These are phyloP conservation scores for Crenuchus spilurus DNA, from an alignment of 2,797 vertebrate species.

Conservation along the genomic window DNA sequence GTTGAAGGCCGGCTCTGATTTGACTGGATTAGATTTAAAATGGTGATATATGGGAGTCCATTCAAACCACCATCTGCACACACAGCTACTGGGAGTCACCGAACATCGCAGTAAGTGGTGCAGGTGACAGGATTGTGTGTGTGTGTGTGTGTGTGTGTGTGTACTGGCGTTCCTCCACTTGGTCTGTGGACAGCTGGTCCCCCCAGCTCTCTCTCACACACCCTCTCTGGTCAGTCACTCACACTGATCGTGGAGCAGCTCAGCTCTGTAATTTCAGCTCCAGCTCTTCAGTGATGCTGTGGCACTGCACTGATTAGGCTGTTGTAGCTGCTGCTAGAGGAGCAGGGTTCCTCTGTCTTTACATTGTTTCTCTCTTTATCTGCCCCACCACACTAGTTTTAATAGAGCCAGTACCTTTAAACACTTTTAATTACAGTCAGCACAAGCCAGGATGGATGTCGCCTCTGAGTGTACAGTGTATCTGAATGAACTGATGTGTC, in stretches of 20 bases:
- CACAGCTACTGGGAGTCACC: constrained; percentile 28
- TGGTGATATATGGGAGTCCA: constrained; percentile 37
- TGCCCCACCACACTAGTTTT: not conserved
- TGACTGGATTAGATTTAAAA: constrained; percentile 36
- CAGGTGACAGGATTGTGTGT: constrained; percentile 20
- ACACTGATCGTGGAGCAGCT: not conserved
- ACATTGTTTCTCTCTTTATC: not conserved
- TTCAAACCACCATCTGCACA: constrained; percentile 40
- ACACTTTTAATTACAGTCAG: constrained; percentile 1
- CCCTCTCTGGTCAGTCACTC: not conserved
- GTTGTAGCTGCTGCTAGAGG: not conserved
- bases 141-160: constrained; percentile 6
- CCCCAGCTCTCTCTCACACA: not conserved
- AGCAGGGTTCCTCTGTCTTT: not conserved
- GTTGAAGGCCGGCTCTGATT: constrained; percentile 32
- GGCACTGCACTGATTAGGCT: not conserved
- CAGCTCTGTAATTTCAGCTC: not conserved
- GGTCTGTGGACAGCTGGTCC: constrained; percentile 63
- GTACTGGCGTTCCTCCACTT: constrained; percentile 52
- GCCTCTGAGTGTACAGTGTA: not conserved
- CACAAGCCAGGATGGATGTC: not conserved
- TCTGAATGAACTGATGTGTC: not conserved
- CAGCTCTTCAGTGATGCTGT: not conserved
- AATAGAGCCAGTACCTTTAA: not conserved
- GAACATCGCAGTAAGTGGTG: constrained; percentile 27